These are phyloP conservation scores for Eupsittula cactorum DNA, from an alignment of 2,113 vertebrate species.

Conservation along the genomic window DNA sequence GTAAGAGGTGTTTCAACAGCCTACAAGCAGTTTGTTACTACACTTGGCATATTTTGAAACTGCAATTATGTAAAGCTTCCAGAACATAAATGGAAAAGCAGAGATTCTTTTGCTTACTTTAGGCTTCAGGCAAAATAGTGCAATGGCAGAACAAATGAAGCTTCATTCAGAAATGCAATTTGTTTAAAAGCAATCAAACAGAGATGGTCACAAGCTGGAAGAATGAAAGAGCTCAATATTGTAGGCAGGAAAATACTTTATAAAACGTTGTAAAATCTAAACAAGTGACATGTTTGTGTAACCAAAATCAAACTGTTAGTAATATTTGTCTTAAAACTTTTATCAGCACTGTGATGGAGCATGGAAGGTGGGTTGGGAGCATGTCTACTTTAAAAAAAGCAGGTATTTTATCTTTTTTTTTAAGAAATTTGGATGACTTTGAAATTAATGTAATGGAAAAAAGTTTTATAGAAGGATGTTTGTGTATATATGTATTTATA, in stretches of 20 bases:
- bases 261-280: background rate
- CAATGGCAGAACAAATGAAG: background rate
- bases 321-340: background rate
- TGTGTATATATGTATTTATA: background rate
- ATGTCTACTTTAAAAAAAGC: background rate
- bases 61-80: background rate
- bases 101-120: background rate
- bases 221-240: background rate
- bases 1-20: background rate
- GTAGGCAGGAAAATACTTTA: background rate
- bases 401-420: background rate
- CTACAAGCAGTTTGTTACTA: background rate
- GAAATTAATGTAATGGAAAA: background rate
- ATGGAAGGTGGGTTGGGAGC: background rate
- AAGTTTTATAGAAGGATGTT: background rate
- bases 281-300: background rate
- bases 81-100: background rate
- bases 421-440: background rate
- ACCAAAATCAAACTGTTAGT: background rate
- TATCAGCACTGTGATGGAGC: background rate
- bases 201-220: background rate
- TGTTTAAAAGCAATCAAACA: background rate
- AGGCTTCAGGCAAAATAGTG: background rate
- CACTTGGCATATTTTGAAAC: background rate
- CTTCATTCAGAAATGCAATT: background rate